Conservation (phyloP, 2,113 vertebrate genomes). For the Propithecus coquereli region DNA sequence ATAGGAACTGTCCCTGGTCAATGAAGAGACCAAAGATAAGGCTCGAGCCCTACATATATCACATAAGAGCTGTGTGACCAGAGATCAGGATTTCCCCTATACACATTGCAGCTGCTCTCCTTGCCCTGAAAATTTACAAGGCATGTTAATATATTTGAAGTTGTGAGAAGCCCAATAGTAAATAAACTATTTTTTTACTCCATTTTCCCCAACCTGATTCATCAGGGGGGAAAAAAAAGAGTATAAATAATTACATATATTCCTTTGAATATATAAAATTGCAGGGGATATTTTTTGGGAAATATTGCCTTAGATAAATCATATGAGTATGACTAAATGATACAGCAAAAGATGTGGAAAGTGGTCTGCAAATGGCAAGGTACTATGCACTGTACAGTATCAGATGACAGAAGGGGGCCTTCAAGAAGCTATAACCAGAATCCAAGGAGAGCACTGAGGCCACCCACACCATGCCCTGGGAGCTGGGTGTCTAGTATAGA, state of each 20-base stretch:
- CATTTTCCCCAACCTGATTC: background rate
- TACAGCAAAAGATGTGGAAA: background rate
- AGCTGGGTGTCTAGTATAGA: background rate
- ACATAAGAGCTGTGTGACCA: background rate
- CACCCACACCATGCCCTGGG: too few relatives aligned
- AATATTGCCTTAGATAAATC: background rate
- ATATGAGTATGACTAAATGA: background rate
- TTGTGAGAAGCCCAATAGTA: background rate
- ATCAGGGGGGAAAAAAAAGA: background rate
- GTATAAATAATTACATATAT: background rate
- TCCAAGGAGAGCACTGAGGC: background rate
- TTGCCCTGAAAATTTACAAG: background rate
- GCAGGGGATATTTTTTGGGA: background rate
- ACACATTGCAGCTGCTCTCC: background rate
- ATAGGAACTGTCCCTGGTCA: background rate
- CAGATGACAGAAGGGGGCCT: background rate
- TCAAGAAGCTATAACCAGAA: background rate
- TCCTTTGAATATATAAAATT: slow-evolving; percentile 1
- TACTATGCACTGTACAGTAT: too few relatives aligned
- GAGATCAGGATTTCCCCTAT: background rate
- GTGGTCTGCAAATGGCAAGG: background rate
- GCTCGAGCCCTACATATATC: background rate
- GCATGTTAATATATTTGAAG: background rate
- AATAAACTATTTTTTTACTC: background rate
- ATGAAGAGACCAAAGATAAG: background rate